Base-by-base conservation (phyloP, 2,888 invertebrate genomes). In the Diarsia rubi region DNA sequence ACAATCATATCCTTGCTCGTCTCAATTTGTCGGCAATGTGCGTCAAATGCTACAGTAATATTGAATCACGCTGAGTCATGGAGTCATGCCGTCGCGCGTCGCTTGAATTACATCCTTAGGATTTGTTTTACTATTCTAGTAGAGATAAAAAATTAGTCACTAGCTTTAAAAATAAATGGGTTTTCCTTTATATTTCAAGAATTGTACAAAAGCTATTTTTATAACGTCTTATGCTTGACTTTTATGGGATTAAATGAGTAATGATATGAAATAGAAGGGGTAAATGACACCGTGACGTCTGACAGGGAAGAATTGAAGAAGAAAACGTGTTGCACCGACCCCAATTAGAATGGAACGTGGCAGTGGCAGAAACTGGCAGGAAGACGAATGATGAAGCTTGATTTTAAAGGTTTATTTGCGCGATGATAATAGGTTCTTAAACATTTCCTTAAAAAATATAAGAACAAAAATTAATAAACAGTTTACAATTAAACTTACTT, bases 41-140 rank as follows among this genome's bases (percentile, higher is more conserved):
- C 78, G 69, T 76, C 31, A 63, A 45, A 14, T 16, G 27, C 16
- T 31, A 2, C 19, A 42, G 21, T 16, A 77, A 65, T 44, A 42
- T 64, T 79, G 47, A 49, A 75, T 79, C 44, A 78, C 21, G 6
- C n/a, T 54, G 54, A 65, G 24, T 75, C 66, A 75, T 27, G 54
- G 54, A 65, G 24, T 77, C 66, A 75, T 27, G 45, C 14, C 1
- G 3, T 21, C 37, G 21, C 42, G 11, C 1, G 3, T 21, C 37
- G 21, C 42, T 44, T 8, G 1, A 14, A 54, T 21, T 27, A 19
- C 45, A 47, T 57, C 19, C 27, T 16, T 19, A 57, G 0, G 19
- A 31, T 59, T 59, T 37, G 37, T 37, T 59, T 31, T 9, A 31
- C 27, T 31, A 11, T 27, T 59, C 9, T 27, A 19, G 9, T 57